Evolutionary conservation across 2,888 invertebrate species (phyloP).

Genomic region (Emmelina monodactyla): DNA sequence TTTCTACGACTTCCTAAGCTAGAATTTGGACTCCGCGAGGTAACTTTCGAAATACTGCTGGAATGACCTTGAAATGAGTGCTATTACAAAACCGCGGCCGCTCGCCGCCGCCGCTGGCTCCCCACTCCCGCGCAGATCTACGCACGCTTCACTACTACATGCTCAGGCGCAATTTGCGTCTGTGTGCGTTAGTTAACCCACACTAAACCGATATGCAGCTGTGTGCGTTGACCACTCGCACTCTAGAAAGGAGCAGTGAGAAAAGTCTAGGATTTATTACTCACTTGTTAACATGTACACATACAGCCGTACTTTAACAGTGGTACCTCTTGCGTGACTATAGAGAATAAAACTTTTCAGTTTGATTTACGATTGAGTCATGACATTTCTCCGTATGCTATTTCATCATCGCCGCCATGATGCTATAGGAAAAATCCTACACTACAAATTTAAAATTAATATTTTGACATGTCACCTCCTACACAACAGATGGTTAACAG

Average conservation of each 20-base stretch:
- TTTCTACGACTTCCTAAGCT: not conserved
- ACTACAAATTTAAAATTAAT: no score
- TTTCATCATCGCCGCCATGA: no score
- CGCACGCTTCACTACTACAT: conserved; percentile 40
- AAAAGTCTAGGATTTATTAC: conserved; percentile 33
- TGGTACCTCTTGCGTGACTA: no score
- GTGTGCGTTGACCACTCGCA: conserved; percentile 27
- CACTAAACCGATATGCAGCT: conserved; percentile 17
- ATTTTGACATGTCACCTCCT: no score
- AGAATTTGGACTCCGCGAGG: conserved; percentile 26
- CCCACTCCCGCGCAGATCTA: conserved; percentile 35
- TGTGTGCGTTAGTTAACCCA: conserved; percentile 30
- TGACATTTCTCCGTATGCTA: no score
- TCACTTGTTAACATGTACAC: no score
- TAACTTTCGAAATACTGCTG: conserved; percentile 66
- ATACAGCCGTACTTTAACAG: no score
- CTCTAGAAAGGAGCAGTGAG: conserved; percentile 47
- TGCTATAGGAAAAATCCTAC: no score
- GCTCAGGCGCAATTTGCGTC: conserved; percentile 23
- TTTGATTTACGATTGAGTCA: no score
- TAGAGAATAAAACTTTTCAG: no score
- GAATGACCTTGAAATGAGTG: conserved; percentile 65
- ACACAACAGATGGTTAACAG: no score
- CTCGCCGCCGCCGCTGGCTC: conserved; percentile 48
- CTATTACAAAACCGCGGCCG: conserved; percentile 63